These are phyloP conservation scores for Aulostomus chinensis DNA, from an alignment of 2,797 vertebrate species.

Conservation along the genomic window DNA sequence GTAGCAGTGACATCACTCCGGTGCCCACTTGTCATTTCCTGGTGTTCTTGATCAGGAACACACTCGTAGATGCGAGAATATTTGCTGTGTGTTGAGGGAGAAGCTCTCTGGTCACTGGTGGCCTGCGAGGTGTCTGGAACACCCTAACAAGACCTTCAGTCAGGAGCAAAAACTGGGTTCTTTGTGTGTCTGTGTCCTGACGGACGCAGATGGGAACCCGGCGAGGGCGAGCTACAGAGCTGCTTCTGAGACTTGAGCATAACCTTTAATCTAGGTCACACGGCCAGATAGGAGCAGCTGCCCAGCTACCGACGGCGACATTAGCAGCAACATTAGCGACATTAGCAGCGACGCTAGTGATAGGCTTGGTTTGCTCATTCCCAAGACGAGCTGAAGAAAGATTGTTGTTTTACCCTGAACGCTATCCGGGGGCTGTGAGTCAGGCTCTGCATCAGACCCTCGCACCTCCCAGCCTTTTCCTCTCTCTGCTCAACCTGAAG, in stretches of 20 bases:
- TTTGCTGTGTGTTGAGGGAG: constrained; percentile 58
- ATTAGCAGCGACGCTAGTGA: no score
- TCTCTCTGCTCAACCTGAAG: no score
- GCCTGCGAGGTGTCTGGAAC: constrained; percentile 70
- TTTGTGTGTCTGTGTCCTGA: constrained; percentile 78
- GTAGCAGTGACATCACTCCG: constrained; percentile 69
- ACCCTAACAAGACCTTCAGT: constrained; percentile 80
- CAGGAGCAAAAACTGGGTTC: constrained; percentile 78
- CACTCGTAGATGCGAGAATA: no score
- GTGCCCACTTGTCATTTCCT: constrained; percentile 50
- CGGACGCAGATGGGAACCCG: constrained; percentile 73
- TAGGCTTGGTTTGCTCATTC: constrained; percentile 16
- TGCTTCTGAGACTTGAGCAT: constrained; percentile 61
- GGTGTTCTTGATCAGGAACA: no score
- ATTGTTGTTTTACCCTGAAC: constrained; percentile 18
- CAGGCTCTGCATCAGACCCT: no score
- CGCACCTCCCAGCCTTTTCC: no score
- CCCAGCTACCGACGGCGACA: constrained; percentile 10
- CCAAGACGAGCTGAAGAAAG: background rate
- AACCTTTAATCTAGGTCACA: constrained; percentile 66
- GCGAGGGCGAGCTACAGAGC: constrained; percentile 67
- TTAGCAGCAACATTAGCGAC: constrained; percentile 25
- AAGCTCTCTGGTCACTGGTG: constrained; percentile 39
- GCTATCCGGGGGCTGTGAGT: no score
- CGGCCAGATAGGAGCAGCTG: constrained; percentile 33